A percentile compares a stretch with the other conserved stretches of the same genome.
Evolutionary conservation across 2,797 vertebrate species (phyloP).

Genomic region (Peromyscus attwateri): DNA sequence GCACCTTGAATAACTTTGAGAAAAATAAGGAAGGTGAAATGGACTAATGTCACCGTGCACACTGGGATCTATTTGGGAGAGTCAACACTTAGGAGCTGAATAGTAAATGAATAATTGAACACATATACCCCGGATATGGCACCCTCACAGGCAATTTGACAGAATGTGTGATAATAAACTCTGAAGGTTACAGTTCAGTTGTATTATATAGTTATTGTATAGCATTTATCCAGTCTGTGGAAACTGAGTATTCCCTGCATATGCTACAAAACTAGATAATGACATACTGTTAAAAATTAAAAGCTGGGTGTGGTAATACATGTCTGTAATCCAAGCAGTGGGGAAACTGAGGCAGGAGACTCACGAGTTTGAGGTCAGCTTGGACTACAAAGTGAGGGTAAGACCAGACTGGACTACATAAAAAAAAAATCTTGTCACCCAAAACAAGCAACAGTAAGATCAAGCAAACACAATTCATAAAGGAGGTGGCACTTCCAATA

Average conservation of each 20-base stretch:
- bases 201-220: background rate
- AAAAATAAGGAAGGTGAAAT: slow-evolving; percentile 7
- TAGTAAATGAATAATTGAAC: background rate
- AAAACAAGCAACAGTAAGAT: background rate
- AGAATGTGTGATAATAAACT: background rate
- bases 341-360: background rate
- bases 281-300: slow-evolving; percentile 26
- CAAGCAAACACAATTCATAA: background rate
- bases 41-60: background rate
- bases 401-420: background rate
- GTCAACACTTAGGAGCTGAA: background rate
- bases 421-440: background rate
- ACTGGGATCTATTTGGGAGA: background rate
- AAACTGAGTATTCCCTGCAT: background rate
- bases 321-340: background rate
- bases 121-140: background rate
- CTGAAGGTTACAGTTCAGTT: background rate
- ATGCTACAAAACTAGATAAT: slow-evolving; percentile 18
- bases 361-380: background rate
- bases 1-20: slow-evolving; percentile 31
- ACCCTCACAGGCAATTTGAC: background rate
- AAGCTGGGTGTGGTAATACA: background rate
- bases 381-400: background rate
- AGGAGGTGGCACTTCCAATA: background rate
- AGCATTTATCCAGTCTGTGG: background rate